Conservation (phyloP, 2,888 invertebrate species). For the Gibbula magus region DNA sequence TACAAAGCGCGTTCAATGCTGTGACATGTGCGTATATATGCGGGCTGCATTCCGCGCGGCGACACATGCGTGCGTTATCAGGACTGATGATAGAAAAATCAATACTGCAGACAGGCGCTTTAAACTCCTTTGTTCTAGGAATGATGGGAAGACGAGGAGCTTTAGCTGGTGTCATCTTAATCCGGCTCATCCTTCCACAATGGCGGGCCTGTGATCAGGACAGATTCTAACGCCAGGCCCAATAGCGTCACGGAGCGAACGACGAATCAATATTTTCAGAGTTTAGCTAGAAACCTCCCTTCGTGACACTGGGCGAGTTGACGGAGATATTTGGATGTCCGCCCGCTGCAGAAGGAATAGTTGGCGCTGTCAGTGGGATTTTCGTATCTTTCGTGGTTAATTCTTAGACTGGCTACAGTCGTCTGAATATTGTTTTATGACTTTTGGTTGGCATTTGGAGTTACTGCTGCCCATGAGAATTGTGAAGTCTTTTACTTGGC, state of each 20-base stretch:
- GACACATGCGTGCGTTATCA: background rate
- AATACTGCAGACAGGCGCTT: background rate
- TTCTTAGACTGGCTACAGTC: no score
- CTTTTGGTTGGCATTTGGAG: no score
- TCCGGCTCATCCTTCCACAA: slow-evolving; percentile 3
- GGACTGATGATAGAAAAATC: background rate
- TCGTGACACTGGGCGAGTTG: background rate
- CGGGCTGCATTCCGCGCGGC: background rate
- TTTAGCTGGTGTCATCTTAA: background rate
- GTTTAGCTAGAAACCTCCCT: background rate
- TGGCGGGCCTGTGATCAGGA: background rate
- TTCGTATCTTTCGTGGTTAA: background rate
- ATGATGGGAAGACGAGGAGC: background rate
- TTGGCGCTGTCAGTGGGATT: background rate
- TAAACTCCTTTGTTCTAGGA: background rate
- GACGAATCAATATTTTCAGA: slow-evolving; percentile 3
- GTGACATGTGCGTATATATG: no score
- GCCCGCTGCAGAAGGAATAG: background rate
- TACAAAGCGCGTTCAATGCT: no score
- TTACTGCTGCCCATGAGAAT: no score
- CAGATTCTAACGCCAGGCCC: background rate
- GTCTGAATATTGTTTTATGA: no score
- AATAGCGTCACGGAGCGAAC: background rate
- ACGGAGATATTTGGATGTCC: background rate
- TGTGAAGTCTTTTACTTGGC: no score